Evolutionary conservation across 2,113 vertebrate species (phyloP), one percentile per base, ranked within the genome.

Genomic region (Lophius piscatorius): DNA sequence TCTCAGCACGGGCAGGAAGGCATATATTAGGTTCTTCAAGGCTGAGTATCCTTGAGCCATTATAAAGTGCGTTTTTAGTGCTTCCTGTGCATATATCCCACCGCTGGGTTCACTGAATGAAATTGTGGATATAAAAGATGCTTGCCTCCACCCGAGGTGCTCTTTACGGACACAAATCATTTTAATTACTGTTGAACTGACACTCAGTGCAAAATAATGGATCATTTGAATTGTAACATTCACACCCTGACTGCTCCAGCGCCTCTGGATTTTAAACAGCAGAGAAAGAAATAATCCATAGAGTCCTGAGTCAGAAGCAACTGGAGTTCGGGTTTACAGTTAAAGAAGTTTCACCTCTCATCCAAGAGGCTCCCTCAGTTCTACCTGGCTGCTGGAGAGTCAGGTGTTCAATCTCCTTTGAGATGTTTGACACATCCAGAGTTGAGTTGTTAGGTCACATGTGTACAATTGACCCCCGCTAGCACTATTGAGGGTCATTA

Each of bases 31-130:
- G 59, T 78, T 83, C 76, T 74, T 80, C 61, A 71, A 67, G 71
- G 63, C 59, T 56, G 54, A 78, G 70, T 66, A 77, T 82, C 82
- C 82, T 85, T 83, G 78, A 83, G 74, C 74, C 66, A 38, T 61
- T 62, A 77, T 59, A 65, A 77, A 79, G 70, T 59, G 50, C 41
- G 33, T 26, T 76, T 80, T 75, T 42, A 83, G 66, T 62, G 63
- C 56, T 71, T 69, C 38, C 54, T 48, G 24, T 28, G 56, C 60
- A 31, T 33, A 64, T 52, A 73, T 65, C 38, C 58, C 56, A 60
- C 9, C 17, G 31, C 41, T 47, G 28, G 22, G 61, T 11, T 63
- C 71, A 60, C 59, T 72, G 52, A 63, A 68, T 51, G 33, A 61
- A 61, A 76, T 64, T 47, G 52, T 62, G 63, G 34, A 63, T 42